Conservation (phyloP, 92 coral and sea anemone species). For the Metridium senile region DNA sequence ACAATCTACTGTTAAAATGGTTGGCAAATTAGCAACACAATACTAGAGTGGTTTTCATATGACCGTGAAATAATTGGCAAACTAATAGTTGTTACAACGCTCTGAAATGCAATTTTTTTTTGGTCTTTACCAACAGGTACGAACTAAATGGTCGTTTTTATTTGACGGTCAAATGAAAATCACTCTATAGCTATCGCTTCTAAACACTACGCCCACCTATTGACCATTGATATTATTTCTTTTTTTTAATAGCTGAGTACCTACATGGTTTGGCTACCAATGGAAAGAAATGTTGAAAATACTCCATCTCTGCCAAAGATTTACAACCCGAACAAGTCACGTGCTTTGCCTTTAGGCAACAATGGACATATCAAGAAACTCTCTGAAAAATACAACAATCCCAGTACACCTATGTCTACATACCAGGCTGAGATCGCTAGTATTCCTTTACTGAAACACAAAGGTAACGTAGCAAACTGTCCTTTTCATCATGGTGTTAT, state of each 20-base stretch:
- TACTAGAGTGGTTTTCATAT: no score
- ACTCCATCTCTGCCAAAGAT: conserved; percentile 54
- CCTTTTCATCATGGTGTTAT: background rate
- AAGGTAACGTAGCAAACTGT: conserved; percentile 29
- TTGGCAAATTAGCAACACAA: no score
- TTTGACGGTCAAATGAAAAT: no score
- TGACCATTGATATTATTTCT: no score
- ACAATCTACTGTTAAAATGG: no score
- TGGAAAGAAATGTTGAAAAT: conserved; percentile 41
- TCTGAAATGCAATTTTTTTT: no score
- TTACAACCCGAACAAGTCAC: conserved; percentile 28
- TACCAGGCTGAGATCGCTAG: conserved; percentile 73
- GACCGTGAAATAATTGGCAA: no score
- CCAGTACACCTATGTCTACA: conserved; percentile 48
- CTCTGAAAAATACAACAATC: conserved; percentile 19
- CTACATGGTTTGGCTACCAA: conserved; percentile 88
- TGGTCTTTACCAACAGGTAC: no score
- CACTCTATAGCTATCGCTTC: no score
- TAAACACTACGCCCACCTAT: no score
- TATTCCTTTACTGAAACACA: conserved; percentile 50
- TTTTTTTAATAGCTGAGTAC: conserved; percentile 56
- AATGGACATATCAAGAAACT: conserved; percentile 2
- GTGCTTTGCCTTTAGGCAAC: conserved; percentile 21
- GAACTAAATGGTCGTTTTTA: no score
- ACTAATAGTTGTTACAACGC: no score